A percentile compares a stretch with the other conserved stretches of the same genome.
phyloP scores from a whole-genome alignment of 2,113 vertebrate genomes.

The Myotis davidii region DNA sequence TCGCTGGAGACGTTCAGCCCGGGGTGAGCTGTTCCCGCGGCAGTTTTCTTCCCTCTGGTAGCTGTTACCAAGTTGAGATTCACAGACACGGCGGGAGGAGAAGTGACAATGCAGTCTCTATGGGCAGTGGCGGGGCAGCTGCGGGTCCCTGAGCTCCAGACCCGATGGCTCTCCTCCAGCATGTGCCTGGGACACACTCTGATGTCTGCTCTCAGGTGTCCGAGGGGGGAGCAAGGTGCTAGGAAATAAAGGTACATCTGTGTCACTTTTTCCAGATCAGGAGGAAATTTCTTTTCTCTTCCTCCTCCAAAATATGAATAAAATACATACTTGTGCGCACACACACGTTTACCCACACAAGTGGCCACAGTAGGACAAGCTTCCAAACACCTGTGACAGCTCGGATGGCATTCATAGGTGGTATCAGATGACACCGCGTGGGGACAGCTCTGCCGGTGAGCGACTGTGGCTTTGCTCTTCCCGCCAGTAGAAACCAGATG shows the following conservation, averaged over 20 bases:
- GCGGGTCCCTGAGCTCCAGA: neutral
- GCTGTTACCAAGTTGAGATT: neutral
- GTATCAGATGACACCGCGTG: neutral
- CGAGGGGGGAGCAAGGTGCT: no score
- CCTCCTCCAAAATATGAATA: neutral
- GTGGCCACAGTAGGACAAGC: neutral
- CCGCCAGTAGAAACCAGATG: neutral
- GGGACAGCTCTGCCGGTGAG: neutral
- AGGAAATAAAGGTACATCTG: neutral
- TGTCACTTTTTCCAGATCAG: neutral
- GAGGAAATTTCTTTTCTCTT: neutral
- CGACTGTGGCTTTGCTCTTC: neutral
- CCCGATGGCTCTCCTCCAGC: fast-evolving
- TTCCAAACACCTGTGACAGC: neutral
- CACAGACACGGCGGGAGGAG: neutral
- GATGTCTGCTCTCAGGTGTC: no score
- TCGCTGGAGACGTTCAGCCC: neutral
- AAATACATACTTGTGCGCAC: neutral
- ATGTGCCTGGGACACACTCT: neutral
- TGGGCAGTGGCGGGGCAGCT: neutral
- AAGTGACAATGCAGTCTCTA: neutral
- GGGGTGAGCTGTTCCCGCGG: neutral
- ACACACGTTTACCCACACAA: no score
- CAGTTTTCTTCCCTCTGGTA: neutral
- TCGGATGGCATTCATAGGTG: fast-evolving